Percentiles rank a stretch among this genome's conserved stretches.
Conservation (phyloP, 2,797 vertebrate species). For the Halcyon leucocephala region DNA sequence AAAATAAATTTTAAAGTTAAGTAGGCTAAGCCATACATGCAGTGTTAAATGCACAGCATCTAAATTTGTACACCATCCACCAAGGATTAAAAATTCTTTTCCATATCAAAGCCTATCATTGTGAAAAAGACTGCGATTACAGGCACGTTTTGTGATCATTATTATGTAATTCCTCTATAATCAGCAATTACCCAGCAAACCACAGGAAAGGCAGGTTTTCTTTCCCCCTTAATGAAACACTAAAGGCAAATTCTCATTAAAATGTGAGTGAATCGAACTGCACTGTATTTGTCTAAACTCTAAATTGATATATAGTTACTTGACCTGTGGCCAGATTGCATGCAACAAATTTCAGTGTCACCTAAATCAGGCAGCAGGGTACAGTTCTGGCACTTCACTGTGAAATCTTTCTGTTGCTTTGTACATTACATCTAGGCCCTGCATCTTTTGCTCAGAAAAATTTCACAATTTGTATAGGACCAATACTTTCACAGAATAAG, state of each 20-base stretch:
- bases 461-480: neutral
- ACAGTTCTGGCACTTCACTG: neutral
- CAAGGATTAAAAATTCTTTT: neutral
- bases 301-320: neutral
- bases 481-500: neutral
- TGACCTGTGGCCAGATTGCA: neutral
- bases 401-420: neutral
- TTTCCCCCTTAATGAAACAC: neutral
- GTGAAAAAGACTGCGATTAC: neutral
- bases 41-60: neutral
- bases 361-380: neutral
- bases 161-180: neutral
- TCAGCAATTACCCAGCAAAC: conserved; percentile 16
- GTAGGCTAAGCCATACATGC: neutral
- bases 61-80: neutral
- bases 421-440: neutral
- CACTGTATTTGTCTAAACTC: neutral
- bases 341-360: neutral
- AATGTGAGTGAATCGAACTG: neutral
- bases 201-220: neutral
- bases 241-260: conserved; percentile 3
- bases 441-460: neutral
- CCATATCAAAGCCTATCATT: neutral
- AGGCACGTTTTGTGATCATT: neutral
- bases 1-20: neutral